These are phyloP conservation scores for Lasioglossum baleicum DNA, from an alignment of 1,140 invertebrate genomes.

Conservation along the genomic window DNA sequence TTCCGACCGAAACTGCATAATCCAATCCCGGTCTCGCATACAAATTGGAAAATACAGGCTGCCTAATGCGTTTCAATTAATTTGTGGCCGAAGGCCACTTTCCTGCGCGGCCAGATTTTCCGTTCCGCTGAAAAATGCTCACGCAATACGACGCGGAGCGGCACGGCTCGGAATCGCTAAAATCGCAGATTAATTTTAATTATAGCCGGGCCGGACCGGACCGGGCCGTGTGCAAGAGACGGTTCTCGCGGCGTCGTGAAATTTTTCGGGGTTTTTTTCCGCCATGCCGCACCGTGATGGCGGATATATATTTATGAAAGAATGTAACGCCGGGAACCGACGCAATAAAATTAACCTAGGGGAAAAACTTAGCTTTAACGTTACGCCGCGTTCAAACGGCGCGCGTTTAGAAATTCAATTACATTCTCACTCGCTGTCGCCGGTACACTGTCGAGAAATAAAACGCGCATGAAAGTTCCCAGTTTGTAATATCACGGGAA, in stretches of 20 bases:
- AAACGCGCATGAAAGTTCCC: neutral
- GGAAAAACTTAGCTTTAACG: neutral
- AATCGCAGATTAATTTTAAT: constrained; percentile 4
- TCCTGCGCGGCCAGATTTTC: neutral
- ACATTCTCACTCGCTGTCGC: neutral
- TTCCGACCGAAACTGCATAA: neutral
- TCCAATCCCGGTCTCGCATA: neutral
- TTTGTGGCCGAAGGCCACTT: neutral
- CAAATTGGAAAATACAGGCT: constrained; percentile 19
- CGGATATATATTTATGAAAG: neutral
- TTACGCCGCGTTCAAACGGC: neutral
- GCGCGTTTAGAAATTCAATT: constrained; percentile 2
- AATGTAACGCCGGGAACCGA: neutral
- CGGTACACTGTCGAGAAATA: neutral
- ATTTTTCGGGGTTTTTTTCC: neutral
- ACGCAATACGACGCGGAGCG: neutral
- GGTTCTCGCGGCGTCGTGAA: neutral
- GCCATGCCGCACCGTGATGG: too few species aligned
- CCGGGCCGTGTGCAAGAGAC: neutral
- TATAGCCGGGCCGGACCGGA: neutral
- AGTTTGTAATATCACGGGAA: neutral
- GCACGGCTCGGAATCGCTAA: neutral
- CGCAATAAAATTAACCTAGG: neutral
- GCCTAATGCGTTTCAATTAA: constrained; percentile 23
- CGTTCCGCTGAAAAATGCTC: neutral